These are phyloP conservation scores for Cryptotis parvus DNA, from an alignment of 2,113 vertebrate species.

Conservation along the genomic window DNA sequence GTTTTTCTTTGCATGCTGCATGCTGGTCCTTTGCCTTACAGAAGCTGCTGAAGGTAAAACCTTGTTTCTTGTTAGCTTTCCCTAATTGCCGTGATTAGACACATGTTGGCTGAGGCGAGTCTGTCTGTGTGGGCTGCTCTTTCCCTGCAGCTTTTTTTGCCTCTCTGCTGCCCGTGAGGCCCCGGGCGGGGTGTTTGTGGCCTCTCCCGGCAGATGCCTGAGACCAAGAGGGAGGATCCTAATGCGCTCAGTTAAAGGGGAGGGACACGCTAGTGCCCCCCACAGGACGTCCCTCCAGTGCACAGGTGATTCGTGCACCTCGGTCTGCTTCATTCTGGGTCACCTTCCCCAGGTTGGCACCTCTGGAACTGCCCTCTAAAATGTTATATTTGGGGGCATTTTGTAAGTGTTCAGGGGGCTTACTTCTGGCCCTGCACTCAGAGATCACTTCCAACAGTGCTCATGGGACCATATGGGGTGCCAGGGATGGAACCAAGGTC, in stretches of 20 bases:
- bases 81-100: slow-evolving; percentile 79
- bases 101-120: slow-evolving; percentile 57
- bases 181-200: slow-evolving; percentile 36
- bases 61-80: slow-evolving; percentile 79
- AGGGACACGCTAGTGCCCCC: fast-evolving
- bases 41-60: slow-evolving; percentile 97
- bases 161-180: slow-evolving; percentile 16
- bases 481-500: too few species aligned
- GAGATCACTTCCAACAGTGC: too few species aligned
- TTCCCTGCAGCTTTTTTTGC: slow-evolving; percentile 24
- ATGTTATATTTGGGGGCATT: too few species aligned
- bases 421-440: too few species aligned
- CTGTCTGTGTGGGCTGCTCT: slow-evolving; percentile 57
- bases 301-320: neutral
- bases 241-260: neutral
- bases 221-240: neutral
- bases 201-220: neutral
- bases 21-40: slow-evolving; percentile 95
- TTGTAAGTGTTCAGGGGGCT: too few species aligned
- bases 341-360: neutral
- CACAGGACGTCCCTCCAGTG: neutral
- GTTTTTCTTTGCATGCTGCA: slow-evolving; percentile 98
- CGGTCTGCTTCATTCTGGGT: neutral
- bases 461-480: too few species aligned
- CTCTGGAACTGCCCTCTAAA: neutral